These are phyloP conservation scores for Drosophila paulistorum DNA, from an alignment of 1,140 invertebrate genomes.

Conservation along the genomic window DNA sequence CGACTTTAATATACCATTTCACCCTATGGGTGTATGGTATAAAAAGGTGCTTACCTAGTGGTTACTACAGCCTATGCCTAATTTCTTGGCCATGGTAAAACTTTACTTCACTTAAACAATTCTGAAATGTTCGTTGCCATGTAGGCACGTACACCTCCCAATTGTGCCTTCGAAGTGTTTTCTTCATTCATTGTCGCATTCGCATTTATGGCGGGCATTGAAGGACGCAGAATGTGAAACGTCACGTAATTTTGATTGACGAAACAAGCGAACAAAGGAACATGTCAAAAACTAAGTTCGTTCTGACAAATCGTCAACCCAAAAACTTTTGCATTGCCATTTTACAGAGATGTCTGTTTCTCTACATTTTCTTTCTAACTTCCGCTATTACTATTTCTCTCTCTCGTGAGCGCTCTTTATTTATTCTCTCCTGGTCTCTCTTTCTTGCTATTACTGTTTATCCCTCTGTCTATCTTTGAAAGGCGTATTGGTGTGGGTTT, in stretches of 20 bases:
- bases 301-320: slow-evolving; percentile 59
- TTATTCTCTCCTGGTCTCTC: too few relatives aligned
- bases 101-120: neutral
- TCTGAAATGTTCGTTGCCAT: neutral
- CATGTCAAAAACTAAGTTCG: slow-evolving; percentile 61
- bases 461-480: neutral
- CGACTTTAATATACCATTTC: too few relatives aligned
- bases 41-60: neutral
- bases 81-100: neutral
- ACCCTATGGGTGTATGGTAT: too few relatives aligned
- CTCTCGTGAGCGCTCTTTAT: neutral
- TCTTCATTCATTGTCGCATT: slow-evolving; percentile 16
- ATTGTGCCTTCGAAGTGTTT: neutral
- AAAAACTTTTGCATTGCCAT: slow-evolving; percentile 66
- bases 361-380: neutral
- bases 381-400: neutral
- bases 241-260: slow-evolving; percentile 80
- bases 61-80: neutral
- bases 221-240: slow-evolving; percentile 38
- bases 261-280: slow-evolving; percentile 61
- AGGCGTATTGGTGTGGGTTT: neutral
- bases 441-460: neutral
- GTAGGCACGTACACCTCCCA: neutral
- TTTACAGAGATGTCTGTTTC: slow-evolving; percentile 35
- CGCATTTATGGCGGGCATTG: slow-evolving; percentile 39